A percentile compares a stretch with the other conserved stretches of the same genome.
phyloP scores from a whole-genome alignment of 1,140 invertebrate genomes.

The Diploscapter pachys region DNA sequence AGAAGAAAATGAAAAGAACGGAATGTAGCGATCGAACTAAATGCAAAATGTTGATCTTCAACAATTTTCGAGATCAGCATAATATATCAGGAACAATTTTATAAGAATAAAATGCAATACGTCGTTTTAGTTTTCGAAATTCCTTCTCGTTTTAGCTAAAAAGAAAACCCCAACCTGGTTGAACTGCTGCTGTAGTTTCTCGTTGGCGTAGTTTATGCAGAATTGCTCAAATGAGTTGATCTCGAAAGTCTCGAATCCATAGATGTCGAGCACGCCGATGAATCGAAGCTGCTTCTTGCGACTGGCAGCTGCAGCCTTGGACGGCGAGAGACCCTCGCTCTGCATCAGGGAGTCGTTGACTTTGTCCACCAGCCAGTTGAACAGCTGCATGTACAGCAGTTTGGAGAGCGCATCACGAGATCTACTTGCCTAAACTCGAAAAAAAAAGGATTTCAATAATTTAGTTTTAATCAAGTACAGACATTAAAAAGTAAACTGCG shows the following conservation, averaged over 20 bases:
- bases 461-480: too few relatives aligned
- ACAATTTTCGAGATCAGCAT: too few relatives aligned
- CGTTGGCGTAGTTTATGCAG: constrained; percentile 99
- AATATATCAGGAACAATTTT: too few relatives aligned
- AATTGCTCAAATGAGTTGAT: constrained; percentile 98
- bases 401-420: constrained; percentile 90
- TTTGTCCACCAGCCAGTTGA: constrained; percentile 84
- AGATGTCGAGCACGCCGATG: constrained; percentile 91
- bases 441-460: too few relatives aligned
- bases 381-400: constrained; percentile 87
- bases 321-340: not conserved
- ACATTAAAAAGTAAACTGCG: too few relatives aligned
- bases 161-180: constrained; percentile 73
- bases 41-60: too few relatives aligned
- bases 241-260: constrained; percentile 92
- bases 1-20: constrained; percentile 2
- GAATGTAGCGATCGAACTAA: not conserved
- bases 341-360: constrained; percentile 66
- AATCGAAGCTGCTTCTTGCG: constrained; percentile 67
- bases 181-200: constrained; percentile 97
- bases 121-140: too few relatives aligned
- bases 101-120: too few relatives aligned
- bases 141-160: too few relatives aligned
- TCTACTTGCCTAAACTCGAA: constrained; percentile 68
- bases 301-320: constrained; percentile 59